Base-by-base conservation (phyloP, 2,888 invertebrate species). In the Aphidius colemani region DNA sequence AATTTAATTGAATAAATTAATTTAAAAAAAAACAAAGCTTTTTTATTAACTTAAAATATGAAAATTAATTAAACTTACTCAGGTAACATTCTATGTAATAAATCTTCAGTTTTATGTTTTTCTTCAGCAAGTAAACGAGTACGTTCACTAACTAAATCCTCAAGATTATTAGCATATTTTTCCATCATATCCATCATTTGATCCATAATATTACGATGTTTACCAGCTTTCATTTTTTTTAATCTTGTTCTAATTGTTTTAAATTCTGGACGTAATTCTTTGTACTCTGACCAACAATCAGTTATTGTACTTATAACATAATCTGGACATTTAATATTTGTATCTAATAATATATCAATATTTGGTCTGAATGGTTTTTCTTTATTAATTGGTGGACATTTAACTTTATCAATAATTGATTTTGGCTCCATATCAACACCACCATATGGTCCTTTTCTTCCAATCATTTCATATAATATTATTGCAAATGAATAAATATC, bases 121-220 rank as follows among this genome's bases (percentile, higher is more conserved):
- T 96, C 96, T 84, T 95, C 95, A 77, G 89, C 90, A 76, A 96
- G 85, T 78, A 94, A 88, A 79, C 92, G 89, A 70, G 96, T 96
- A 76, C 96, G 88, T 84, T 96, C 95, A 76, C 88, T 91, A 79
- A 96, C 96, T 84, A 96, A 88, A 83, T 95, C 95, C 84, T 96
- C 96, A 84, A 96, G 88, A 85, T 96, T 94, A 83, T 94, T 93
- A 65, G 96, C 95, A 83, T 97, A 96, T 78, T 94, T 95, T 82
- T 95, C 96, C 95, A 96, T 95, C 94, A 96, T 95, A 75, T 93
- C 92, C 91, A 96, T 95, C 94, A 96, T 95, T 86, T 96, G 95
- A 83, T 96, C 96, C 94, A 96, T 94, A 74, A 96, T 94, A 81
- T 95, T 95, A 75, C 91, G 89, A 76, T 89, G 91, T 79, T 93